A percentile compares a stretch with the other conserved stretches of the same genome.
Conservation (phyloP, 23 tunicate species). For the Trididemnum clinides region DNA sequence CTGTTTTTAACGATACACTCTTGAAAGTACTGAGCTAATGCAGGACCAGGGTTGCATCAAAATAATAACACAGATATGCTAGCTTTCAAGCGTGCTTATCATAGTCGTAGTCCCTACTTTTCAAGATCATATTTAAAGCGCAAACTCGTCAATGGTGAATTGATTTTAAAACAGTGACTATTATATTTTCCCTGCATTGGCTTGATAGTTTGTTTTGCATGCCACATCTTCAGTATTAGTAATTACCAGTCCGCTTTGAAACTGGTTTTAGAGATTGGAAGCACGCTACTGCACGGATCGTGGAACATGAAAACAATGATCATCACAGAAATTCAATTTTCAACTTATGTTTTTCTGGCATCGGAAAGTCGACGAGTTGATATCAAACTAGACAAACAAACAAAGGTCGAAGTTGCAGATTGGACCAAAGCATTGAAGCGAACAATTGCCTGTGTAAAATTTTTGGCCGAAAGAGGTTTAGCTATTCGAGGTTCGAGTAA, state of each 20-base stretch:
- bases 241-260: not conserved
- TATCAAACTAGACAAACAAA: too few relatives aligned
- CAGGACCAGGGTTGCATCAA: too few relatives aligned
- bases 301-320: not conserved
- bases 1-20: too few relatives aligned
- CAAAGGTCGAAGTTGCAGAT: too few relatives aligned
- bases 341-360: too few relatives aligned
- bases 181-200: not conserved
- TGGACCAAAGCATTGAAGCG: not conserved
- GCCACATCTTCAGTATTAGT: not conserved
- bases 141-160: not conserved
- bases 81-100: not conserved
- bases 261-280: not conserved
- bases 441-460: not conserved
- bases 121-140: not conserved
- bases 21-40: too few relatives aligned
- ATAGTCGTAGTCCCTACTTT: not conserved
- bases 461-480: not conserved
- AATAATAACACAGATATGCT: not conserved
- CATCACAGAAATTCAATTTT: too few relatives aligned
- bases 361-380: too few relatives aligned
- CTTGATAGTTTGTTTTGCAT: not conserved
- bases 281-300: not conserved
- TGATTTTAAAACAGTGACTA: not conserved
- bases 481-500: not conserved